These are phyloP conservation scores for Psophia crepitans DNA, from an alignment of 2,113 vertebrate species.

Conservation along the genomic window DNA sequence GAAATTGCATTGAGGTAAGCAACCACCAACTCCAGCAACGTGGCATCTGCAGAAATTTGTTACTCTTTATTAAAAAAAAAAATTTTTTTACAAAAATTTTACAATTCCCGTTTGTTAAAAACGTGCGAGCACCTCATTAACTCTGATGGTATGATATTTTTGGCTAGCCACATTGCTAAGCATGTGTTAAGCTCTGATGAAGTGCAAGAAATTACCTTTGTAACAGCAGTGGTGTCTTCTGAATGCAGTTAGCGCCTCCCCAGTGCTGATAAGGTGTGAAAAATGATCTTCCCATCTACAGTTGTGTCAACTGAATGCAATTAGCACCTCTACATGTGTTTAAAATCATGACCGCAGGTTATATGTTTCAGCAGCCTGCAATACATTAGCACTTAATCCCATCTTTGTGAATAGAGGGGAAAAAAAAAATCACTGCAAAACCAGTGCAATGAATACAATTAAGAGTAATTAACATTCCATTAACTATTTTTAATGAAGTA, in stretches of 20 bases:
- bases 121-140: conserved; percentile 9
- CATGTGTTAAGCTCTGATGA: conserved; percentile 37
- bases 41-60: neutral
- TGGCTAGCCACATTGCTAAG: conserved; percentile 33
- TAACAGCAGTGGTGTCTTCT: conserved; percentile 47
- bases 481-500: conserved; percentile 39
- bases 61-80: neutral
- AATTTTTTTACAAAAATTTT: no score
- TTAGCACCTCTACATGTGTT: conserved; percentile 67
- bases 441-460: conserved; percentile 34
- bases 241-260: conserved; percentile 59
- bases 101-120: conserved; percentile 3
- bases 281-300: conserved; percentile 58
- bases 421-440: neutral
- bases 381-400: conserved; percentile 52
- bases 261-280: conserved; percentile 59
- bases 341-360: conserved; percentile 60
- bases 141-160: conserved; percentile 7
- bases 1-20: neutral
- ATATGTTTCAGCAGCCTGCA: conserved; percentile 24
- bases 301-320: conserved; percentile 65
- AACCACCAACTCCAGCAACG: neutral
- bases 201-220: conserved; percentile 62
- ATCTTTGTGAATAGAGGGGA: conserved; percentile 18
- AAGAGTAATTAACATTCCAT: conserved; percentile 24